These are phyloP conservation scores for Bombyx mandarina DNA, from an alignment of 1,140 invertebrate genomes.

Conservation along the genomic window DNA sequence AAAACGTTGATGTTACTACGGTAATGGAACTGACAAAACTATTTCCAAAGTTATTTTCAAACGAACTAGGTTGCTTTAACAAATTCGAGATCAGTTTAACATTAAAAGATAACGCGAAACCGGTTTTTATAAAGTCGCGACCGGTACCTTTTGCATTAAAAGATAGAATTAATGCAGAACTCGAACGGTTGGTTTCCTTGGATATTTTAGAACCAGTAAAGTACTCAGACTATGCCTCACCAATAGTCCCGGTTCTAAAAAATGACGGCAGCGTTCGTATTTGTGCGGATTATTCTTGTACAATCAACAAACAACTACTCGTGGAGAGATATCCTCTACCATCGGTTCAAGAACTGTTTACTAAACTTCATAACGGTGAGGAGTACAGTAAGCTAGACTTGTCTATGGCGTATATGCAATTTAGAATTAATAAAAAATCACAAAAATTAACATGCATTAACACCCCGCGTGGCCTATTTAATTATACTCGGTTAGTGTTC, in stretches of 20 bases:
- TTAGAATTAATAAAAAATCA: slow-evolving; percentile 14
- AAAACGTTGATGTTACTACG: slow-evolving; percentile 1
- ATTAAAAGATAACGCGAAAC: slow-evolving; percentile 7
- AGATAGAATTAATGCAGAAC: slow-evolving; percentile 2
- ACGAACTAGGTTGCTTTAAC: slow-evolving; percentile 8
- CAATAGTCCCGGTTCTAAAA: background rate
- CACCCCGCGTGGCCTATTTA: slow-evolving; percentile 20
- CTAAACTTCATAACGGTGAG: no score
- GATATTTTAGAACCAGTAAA: slow-evolving; percentile 5
- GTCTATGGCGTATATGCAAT: slow-evolving; percentile 7
- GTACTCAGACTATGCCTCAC: slow-evolving; percentile 2
- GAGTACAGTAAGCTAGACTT: no score
- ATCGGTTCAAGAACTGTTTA: no score
- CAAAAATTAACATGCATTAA: slow-evolving; percentile 21
- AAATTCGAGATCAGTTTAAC: slow-evolving; percentile 7
- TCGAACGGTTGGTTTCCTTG: background rate
- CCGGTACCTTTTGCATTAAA: slow-evolving; percentile 10
- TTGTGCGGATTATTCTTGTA: slow-evolving; percentile 4
- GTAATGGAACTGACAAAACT: background rate
- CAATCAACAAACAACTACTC: slow-evolving; percentile 6
- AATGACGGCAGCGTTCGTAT: background rate
- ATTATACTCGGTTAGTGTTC: slow-evolving; percentile 20
- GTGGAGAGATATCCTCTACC: no score
- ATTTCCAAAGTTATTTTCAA: slow-evolving; percentile 7
- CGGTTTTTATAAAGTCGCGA: slow-evolving; percentile 5